Evolutionary conservation across 2,888 invertebrate genomes (phyloP).

Genomic region (Byasa hedistus): DNA sequence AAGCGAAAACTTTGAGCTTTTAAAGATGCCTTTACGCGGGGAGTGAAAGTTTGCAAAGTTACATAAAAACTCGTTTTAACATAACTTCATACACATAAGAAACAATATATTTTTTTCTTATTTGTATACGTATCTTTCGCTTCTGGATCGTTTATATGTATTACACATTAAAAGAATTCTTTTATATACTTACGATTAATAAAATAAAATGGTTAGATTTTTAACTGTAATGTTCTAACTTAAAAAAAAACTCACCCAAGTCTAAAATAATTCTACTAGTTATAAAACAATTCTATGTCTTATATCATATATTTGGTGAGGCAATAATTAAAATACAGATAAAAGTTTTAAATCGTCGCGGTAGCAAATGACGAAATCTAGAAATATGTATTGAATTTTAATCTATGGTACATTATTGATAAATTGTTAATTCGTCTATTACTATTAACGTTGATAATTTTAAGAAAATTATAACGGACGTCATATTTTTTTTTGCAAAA

Average conservation of each 20-base stretch:
- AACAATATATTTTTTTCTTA: constrained; percentile 28
- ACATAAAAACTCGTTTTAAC: constrained; percentile 28
- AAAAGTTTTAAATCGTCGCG: too few relatives aligned
- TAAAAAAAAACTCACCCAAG: not conserved
- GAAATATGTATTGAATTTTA: too few relatives aligned
- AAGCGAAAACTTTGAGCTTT: constrained; percentile 20
- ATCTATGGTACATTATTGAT: too few relatives aligned
- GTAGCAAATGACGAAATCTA: too few relatives aligned
- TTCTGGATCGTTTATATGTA: not conserved
- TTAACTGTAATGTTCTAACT: not conserved
- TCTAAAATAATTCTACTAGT: too few relatives aligned
- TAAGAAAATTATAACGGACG: too few relatives aligned
- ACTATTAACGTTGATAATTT: too few relatives aligned
- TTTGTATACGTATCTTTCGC: not conserved
- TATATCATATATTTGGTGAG: too few relatives aligned
- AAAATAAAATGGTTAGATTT: not conserved
- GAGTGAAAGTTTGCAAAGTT: constrained; percentile 31
- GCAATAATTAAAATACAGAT: too few relatives aligned
- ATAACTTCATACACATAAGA: constrained; percentile 5
- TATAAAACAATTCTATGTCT: not conserved
- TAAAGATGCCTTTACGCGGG: constrained; percentile 9
- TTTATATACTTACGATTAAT: not conserved
- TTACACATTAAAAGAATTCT: not conserved
- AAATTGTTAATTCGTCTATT: too few relatives aligned
- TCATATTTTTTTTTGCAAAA: too few relatives aligned